phyloP scores from a whole-genome alignment of 2,113 vertebrate genomes.

The Coptodon rendalli region DNA sequence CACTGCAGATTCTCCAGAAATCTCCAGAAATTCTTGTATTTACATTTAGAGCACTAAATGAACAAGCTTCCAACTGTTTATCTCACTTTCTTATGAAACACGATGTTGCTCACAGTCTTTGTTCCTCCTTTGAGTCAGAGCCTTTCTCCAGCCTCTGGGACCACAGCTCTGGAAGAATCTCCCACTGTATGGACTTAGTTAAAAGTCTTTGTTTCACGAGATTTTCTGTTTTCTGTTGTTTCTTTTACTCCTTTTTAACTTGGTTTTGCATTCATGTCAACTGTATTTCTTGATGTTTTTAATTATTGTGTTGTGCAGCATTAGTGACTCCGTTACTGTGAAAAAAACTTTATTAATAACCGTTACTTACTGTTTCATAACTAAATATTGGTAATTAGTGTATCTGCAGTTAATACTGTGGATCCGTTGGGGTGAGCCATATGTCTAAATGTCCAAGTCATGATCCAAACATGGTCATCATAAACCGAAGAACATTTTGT shows the following conservation, averaged over 20 bases:
- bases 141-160: not conserved
- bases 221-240: too few relatives aligned
- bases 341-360: not conserved
- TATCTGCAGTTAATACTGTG: not conserved
- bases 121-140: not conserved
- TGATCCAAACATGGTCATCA: not conserved
- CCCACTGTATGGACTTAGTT: not conserved
- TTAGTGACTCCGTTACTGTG: not conserved
- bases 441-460: not conserved
- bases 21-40: not conserved
- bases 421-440: not conserved
- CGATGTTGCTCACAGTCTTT: not conserved
- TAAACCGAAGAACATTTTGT: not conserved
- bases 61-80: not conserved
- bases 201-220: fast-evolving
- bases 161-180: not conserved
- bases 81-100: not conserved
- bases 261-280: not conserved
- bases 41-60: not conserved
- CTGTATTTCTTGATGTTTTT: not conserved
- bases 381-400: not conserved
- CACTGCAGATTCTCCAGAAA: fast-evolving
- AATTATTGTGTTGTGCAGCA: not conserved
- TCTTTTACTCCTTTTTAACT: too few relatives aligned
- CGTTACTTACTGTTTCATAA: not conserved